Base-by-base conservation (phyloP, 2,888 invertebrate species). In the Catonia carolina region DNA sequence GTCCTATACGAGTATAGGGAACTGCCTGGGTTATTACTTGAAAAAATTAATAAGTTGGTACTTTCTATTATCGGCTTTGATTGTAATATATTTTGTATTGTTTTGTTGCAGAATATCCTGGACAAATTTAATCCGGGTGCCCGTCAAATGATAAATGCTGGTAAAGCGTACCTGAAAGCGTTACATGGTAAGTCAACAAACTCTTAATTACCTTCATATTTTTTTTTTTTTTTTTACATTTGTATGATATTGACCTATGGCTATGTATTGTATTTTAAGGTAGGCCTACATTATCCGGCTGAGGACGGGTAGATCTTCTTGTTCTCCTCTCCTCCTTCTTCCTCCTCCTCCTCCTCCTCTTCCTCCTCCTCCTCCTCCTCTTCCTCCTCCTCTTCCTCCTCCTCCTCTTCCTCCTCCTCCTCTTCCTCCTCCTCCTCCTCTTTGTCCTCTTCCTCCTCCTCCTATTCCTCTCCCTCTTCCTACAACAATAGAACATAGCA, bases 111-210 rank as follows among this genome's bases (percentile, higher is more conserved):
- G 95, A 94, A 94, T 73, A 90, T 95, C 75, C 79, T 94, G 80
- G 94, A 94, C 73, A 93, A 93, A 78, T 95, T 95, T 78, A 94
- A 93, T 78, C 94, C 93, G 57, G 90, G 92, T 64, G 90, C 94
- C 42, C 82, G 92, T 69, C 93, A 94, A 77, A 83, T 95, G 81
- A 90, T 95, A 75, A 87, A 89, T 67, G 89, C 93, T 66, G 94
- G 94, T 60, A 93, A 94, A 75, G 89, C 93, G 59, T 94, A 94
- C 74, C 80, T 95, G 68, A 95, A 95, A 75, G 91, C 94, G 67
- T 81, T 95, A 70, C 92, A 93, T 75, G 91, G 94, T 94, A 78
- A 86, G 87, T 79, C 20, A 53, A 50, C 12, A 39, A 27, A 39
- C 8, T 10, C 27, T 4, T 6, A 48, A 2, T n/a, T 23, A 10